phyloP scores from a whole-genome alignment of 2,888 invertebrate genomes.

The Alsophila aescularia region DNA sequence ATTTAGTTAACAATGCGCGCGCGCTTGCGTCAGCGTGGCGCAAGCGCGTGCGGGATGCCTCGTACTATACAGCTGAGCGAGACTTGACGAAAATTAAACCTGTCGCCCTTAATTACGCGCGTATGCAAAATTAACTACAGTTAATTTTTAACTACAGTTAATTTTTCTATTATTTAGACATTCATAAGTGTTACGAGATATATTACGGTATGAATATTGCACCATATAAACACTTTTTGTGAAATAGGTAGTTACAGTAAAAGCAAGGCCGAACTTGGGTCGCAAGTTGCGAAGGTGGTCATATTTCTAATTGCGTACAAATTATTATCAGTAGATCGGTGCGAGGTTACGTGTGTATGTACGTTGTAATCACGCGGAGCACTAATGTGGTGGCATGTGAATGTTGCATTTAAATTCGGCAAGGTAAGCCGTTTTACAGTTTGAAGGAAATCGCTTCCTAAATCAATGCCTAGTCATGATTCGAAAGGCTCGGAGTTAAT shows the following conservation, averaged over 20 bases:
- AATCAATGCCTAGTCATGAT: not conserved
- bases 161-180: conserved; percentile 18
- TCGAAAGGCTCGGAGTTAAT: too few relatives aligned
- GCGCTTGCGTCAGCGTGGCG: conserved; percentile 24
- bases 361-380: not conserved
- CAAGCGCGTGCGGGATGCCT: conserved; percentile 18
- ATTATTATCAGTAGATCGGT: conserved; percentile 8
- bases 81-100: conserved; percentile 12
- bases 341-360: conserved; percentile 6
- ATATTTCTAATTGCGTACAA: conserved; percentile 4
- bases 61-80: not conserved
- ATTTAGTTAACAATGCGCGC: conserved; percentile 32
- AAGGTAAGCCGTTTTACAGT: not conserved
- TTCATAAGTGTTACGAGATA: conserved; percentile 1
- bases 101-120: conserved; percentile 8
- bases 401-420: conserved; percentile 10
- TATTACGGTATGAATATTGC: not conserved
- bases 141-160: not conserved
- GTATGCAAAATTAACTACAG: not conserved
- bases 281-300: conserved; percentile 2
- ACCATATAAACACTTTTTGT: not conserved
- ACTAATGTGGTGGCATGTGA: conserved; percentile 6
- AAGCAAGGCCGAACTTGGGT: conserved; percentile 14
- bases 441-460: not conserved
- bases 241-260: conserved; percentile 3